Evolutionary conservation across 53 echinoderm and acorn worm species (phyloP), one percentile per base, ranked within the genome.

Genomic region (Echinarachnius parma): DNA sequence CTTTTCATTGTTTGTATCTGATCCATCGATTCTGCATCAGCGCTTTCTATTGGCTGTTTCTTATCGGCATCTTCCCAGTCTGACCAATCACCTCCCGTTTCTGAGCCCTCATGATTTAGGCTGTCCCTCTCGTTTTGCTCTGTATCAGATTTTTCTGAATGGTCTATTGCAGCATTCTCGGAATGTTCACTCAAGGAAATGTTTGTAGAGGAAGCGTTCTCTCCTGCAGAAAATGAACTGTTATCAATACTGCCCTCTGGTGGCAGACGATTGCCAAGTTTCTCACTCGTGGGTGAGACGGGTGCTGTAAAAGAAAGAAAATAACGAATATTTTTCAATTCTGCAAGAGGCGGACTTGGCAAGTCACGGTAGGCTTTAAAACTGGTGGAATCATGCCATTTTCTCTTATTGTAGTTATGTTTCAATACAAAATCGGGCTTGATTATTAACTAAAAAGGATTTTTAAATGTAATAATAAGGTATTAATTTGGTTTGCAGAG

Each of bases 61-160:
- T 22, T 46, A 14, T 46, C 72, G 31, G 75, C 35, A 61, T 89
- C 83, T 27, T 89, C 91, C 96, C 96, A 95, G 45, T 87, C 87
- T 2, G 84, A 81, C 90, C 91, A 95, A 53, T 84, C 87, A 54
- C 67, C 78, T 29, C 80, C 77, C 26, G 53, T 4, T 21, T 34
- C 70, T 53, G 70, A 21, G 3, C 53, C 37, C 8, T 69, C 70
- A 5, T 23, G 33, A 9, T 9, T 34, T 15, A 13, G 28, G 27
- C 18, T 66, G 46, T 23, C 28, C 29, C 62, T 14, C 4, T 21
- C 36, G 25, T 28, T n/a, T 46, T 48, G 28, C 20, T 66, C 20
- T 23, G 46, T 28, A 4, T 66, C 49, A 5, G 27, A 25, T 8
- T 3, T 22, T 28, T 48, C 47, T 2, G 19, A 49, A 9, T 20